Conservation (phyloP, 2,888 invertebrate species). For the Alitta virens region DNA sequence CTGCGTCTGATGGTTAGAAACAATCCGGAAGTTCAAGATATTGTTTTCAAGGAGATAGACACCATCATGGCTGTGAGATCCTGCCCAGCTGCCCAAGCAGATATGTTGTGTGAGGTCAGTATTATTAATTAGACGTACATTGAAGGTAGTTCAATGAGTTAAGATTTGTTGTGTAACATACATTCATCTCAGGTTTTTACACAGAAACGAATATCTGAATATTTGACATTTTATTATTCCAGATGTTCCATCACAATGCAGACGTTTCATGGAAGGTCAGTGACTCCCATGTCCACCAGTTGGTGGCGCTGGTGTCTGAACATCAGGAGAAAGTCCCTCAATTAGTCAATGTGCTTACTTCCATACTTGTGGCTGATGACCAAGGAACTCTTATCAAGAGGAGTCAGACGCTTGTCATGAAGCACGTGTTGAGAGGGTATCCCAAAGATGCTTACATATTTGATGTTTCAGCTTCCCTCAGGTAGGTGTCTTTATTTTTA, state of each 20-base stretch:
- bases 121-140: too few relatives aligned
- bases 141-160: too few relatives aligned
- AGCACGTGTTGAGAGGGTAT: conserved; percentile 5
- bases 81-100: conserved; percentile 1
- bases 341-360: not conserved
- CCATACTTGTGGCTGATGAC: conserved; percentile 2
- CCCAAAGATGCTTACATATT: conserved; percentile 7
- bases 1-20: conserved; percentile 1
- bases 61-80: not conserved
- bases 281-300: not conserved
- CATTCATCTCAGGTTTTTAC: too few relatives aligned
- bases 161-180: too few relatives aligned
- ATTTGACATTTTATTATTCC: too few relatives aligned
- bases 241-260: not conserved
- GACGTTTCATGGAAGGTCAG: not conserved
- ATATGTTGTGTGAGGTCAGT: conserved; percentile 4
- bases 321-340: not conserved
- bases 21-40: not conserved
- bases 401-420: conserved; percentile 12
- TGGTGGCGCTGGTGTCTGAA: not conserved
- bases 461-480: not conserved
- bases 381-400: conserved; percentile 2
- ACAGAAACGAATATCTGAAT: too few relatives aligned
- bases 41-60: not conserved
- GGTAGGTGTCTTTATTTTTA: too few relatives aligned